Percentiles rank a stretch among this genome's conserved stretches.
Evolutionary conservation across 2,113 vertebrate species (phyloP).

Genomic region (Coregonus clupeaformis): DNA sequence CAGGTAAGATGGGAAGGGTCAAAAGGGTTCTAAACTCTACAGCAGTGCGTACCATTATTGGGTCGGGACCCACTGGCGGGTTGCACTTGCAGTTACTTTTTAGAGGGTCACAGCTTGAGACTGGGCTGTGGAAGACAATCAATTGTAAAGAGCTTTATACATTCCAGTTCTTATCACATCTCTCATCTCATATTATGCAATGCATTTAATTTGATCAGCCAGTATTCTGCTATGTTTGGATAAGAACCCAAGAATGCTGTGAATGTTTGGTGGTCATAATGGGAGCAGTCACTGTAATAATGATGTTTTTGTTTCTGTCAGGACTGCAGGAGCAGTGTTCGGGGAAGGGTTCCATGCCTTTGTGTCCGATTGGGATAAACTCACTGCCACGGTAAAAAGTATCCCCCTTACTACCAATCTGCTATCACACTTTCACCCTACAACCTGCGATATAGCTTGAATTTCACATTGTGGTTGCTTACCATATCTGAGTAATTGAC

Average conservation of each 20-base stretch:
- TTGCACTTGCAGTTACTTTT: too few species aligned
- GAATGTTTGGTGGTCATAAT: neutral
- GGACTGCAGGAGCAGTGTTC: slow-evolving; percentile 92
- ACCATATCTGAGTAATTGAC: neutral
- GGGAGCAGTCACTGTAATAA: slow-evolving; percentile 14
- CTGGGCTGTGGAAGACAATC: too few species aligned
- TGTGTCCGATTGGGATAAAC: slow-evolving; percentile 97
- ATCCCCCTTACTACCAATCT: neutral
- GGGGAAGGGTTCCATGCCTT: slow-evolving; percentile 95
- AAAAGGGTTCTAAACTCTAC: too few species aligned
- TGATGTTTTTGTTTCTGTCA: slow-evolving; percentile 44
- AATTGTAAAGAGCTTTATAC: too few species aligned
- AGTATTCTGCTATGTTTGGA: neutral
- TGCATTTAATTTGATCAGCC: neutral
- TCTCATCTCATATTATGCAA: neutral
- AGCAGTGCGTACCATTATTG: too few species aligned
- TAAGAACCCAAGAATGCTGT: neutral
- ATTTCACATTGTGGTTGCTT: neutral
- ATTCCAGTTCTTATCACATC: neutral
- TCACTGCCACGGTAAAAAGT: slow-evolving; percentile 87
- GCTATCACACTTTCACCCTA: neutral
- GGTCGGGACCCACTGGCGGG: too few species aligned
- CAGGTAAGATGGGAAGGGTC: slow-evolving; percentile 67
- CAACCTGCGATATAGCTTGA: neutral
- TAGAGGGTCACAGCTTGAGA: too few species aligned